phyloP scores from a whole-genome alignment of 1,140 invertebrate genomes.

The Lanistes nyassanus region DNA sequence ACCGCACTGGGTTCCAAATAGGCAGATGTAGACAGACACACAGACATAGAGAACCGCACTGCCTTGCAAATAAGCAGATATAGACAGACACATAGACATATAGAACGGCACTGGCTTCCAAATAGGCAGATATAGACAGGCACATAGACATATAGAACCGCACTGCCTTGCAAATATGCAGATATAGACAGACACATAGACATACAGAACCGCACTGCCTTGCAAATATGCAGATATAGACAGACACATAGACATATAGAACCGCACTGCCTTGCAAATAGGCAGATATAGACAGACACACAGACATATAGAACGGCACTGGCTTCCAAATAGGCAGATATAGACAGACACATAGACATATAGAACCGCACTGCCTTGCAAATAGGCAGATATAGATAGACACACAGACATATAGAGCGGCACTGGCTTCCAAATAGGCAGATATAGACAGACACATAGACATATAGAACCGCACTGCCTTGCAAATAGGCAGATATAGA shows the following conservation, averaged over 20 bases:
- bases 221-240: too few relatives aligned
- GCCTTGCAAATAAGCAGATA: too few relatives aligned
- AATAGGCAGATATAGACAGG: too few relatives aligned
- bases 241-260: not conserved
- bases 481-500: not conserved
- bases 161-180: too few relatives aligned
- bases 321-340: slow-evolving; percentile 1
- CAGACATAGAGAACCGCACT: too few relatives aligned
- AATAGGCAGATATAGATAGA: not conserved
- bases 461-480: not conserved
- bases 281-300: not conserved
- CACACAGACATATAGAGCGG: not conserved
- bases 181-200: too few relatives aligned
- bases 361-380: not conserved
- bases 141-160: too few relatives aligned
- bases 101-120: not conserved
- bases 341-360: not conserved
- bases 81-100: not conserved
- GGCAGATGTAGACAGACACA: too few relatives aligned
- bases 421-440: not conserved
- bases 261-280: not conserved
- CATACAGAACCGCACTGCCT: too few relatives aligned
- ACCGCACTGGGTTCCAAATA: not conserved
- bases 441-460: not conserved
- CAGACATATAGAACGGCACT: not conserved